Evolutionary conservation across 2,888 invertebrate genomes (phyloP), one percentile per base, ranked within the genome.

Genomic region (Lissonota sp.): DNA sequence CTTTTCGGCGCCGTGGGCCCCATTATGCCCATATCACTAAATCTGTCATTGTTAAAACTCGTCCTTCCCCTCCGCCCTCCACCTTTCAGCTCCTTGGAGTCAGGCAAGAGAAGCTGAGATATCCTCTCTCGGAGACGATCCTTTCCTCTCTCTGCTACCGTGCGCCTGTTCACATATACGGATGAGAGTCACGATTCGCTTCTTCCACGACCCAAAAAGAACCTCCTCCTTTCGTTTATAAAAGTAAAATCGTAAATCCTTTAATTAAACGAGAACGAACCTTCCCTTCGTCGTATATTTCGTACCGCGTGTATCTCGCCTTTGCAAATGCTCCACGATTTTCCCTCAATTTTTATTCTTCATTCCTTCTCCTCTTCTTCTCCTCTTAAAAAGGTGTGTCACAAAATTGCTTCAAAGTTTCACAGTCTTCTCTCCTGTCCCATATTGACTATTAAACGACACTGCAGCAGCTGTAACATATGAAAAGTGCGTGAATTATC

Each of bases 1-100:
- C 60, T 62, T 78, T 64, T 64, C 57, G 76, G 76, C 63, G 57
- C 76, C 71, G 39, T 55, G 49, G 70, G 78, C 64, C 74, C 86
- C 84, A 86, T 86, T 86, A 84, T 80, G 77, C 73, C 63, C 78
- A 70, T 86, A 87, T 87, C 86, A 79, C 78, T 80, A 83, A 84
- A 87, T 86, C 87, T 85, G 85, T 86, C 87, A 85, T 84, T 85
- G 85, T 85, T 84, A 84, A 86, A 78, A 75, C 70, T 81, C 80
- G 83, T 57, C 70, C 80, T 14, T 74, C 76, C 26, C 26, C 26
- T 26, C 26, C 26, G 1, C 26, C 26, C 26, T 26, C 26, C 26
- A 26, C 26, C n/a, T n/a, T n/a, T n/a, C n/a, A n/a, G n/a, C n/a
- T 26, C 26, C 26, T 26, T 78, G 80, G 78, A 79, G 83, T 84